Conservation (phyloP, 2,797 vertebrate genomes). For the Lagocephalus sceleratus region DNA sequence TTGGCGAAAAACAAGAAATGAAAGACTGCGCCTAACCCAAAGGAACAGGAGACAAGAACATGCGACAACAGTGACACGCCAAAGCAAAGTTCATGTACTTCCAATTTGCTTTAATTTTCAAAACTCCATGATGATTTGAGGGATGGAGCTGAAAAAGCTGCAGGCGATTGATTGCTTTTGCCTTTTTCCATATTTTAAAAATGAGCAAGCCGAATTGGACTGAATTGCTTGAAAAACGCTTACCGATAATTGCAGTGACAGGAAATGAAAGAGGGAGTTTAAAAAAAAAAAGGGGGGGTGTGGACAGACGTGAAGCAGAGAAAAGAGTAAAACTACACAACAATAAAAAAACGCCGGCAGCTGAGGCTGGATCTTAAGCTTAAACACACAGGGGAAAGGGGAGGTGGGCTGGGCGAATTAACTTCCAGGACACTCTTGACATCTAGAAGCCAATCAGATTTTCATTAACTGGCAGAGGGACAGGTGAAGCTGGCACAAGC, state of each 20-base stretch:
- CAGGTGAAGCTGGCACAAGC: slow-evolving; percentile 77
- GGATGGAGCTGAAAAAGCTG: too few relatives aligned
- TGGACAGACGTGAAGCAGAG: slow-evolving; percentile 5
- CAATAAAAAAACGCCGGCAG: slow-evolving; percentile 36
- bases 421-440: slow-evolving; percentile 83
- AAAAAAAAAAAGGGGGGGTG: slow-evolving; percentile 5
- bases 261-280: background rate
- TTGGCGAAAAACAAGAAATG: slow-evolving; percentile 43
- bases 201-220: background rate
- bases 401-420: slow-evolving; percentile 72
- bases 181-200: too few relatives aligned
- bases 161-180: too few relatives aligned
- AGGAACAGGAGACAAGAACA: slow-evolving; percentile 8
- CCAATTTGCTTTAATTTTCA: too few relatives aligned
- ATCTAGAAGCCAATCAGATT: slow-evolving; percentile 83
- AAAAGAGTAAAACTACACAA: slow-evolving; percentile 30
- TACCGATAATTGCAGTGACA: background rate
- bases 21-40: slow-evolving; percentile 37
- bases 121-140: too few relatives aligned
- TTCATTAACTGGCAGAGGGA: slow-evolving; percentile 82
- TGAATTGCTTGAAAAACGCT: background rate
- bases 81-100: too few relatives aligned
- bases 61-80: too few relatives aligned
- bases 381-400: slow-evolving; percentile 64
- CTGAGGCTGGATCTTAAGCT: slow-evolving; percentile 50